Base-by-base conservation (phyloP, 2,113 vertebrate genomes). In the Semnornis frantzii region DNA sequence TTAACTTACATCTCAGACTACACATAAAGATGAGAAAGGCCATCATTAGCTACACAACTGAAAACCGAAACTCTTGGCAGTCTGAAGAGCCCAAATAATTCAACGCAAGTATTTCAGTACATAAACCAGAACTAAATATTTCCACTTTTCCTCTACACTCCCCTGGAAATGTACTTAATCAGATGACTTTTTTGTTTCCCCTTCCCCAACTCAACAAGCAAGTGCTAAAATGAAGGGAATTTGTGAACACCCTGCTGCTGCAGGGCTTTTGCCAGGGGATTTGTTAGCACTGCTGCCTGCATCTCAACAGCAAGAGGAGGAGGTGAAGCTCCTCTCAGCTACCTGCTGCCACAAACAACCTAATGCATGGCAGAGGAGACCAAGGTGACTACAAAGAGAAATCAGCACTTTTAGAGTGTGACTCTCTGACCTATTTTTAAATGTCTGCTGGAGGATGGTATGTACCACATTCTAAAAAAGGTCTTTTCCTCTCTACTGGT, bases 1-100 rank as follows among this genome's bases (percentile, higher is more conserved):
- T 96, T 97, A 97, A 97, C 90, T 59, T 73, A 24, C 30, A 39
- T n/a, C 87, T 90, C 91, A 69, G 76, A 70, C 70, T 12, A 62
- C 39, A 76, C 10, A 6, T 19, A 50, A 31, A 94, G 48, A 85
- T 0, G 65, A 44, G 60, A 62, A 37, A 70, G 27, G 42, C 50
- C 57, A 59, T 34, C 9, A 0, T 25, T 54, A 34, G 20, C n/a
- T 2, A 3, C 5, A 10, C 0, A 0, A 85, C 27, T 52, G 28
- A 72, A 95, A 87, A n/a, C 31, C 1, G 0, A 12, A 68, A 44
- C 42, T 30, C 39, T 16, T 25, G 57, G 37, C 28, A 77, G 12
- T 20, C 13, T 55, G 54, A 87, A 50, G 54, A 76, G 54, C 55
- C 34, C 64, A 28, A 7, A 16, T 16, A 42, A 44, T 31, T 42